Base-by-base conservation (phyloP, 2,888 invertebrate genomes). In the Apeira syringaria region DNA sequence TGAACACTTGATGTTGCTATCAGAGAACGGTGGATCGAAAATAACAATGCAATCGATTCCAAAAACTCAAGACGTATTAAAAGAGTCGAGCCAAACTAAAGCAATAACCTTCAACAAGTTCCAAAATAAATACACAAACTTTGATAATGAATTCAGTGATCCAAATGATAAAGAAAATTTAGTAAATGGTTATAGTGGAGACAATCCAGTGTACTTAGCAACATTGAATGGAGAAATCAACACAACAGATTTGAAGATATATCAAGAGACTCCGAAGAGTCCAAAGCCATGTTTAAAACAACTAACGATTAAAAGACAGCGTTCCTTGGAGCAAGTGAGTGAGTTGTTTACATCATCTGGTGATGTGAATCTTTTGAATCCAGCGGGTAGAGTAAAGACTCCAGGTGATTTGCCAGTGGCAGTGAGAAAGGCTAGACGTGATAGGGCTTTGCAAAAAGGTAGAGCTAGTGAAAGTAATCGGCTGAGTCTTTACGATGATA, bases 401-500 rank as follows among this genome's bases (percentile, higher is more conserved):
- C 96, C 96, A 0, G 96, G 96, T 0, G 96, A 96, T 72, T 91
- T 96, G 13, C 96, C 96, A 0, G 94, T 95, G 0, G 95, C 95
- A 0, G 94, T 96, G 0, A 75, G 96, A 7, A 92, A 93, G 57
- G 93, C 94, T 1, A 80, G 94, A 20, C 90, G 94, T 1, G 91
- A 91, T 25, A 89, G 93, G 49, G 94, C 94, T 1, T 30, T 87
- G n/a, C 86, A 86, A 48, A 84, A 82, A 34, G 85, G 85, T 0
- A 66, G 88, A 10, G 80, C 82, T 0, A 81, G 64, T 7, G 87
- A 88, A 11, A 92, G 93, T 27, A 94, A 94, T 53, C 92, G 97
- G 52, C 92, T 97, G 61, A 97, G 97, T 29, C 84, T 97, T 10
- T 97, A 97, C 64, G 97, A 97, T 63, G 97, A 97, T 71, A 91